A percentile compares a stretch with the other conserved stretches of the same genome.
phyloP scores from a whole-genome alignment of 2,888 invertebrate genomes.

The Drosophila pseudotakahashii region DNA sequence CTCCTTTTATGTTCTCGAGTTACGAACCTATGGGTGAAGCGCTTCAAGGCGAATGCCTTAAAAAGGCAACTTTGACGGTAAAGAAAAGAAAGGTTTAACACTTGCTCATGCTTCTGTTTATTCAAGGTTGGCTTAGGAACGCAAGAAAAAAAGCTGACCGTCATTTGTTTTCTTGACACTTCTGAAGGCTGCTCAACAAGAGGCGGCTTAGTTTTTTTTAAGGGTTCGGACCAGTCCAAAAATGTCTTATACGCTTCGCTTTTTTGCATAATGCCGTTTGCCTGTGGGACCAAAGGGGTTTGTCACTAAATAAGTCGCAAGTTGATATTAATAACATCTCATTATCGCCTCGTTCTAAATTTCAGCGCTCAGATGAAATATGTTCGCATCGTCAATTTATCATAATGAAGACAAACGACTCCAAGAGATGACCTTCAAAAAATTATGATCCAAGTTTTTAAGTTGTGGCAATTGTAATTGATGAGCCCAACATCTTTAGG shows the following conservation, averaged over 20 bases:
- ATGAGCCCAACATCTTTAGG: constrained; percentile 40
- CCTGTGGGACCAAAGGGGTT: constrained; percentile 37
- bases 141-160: constrained; percentile 67
- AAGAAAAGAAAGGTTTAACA: constrained; percentile 59
- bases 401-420: constrained; percentile 60
- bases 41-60: constrained; percentile 12
- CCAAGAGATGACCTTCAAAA: constrained; percentile 58
- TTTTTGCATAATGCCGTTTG: constrained; percentile 61
- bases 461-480: constrained; percentile 62
- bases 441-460: constrained; percentile 23
- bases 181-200: constrained; percentile 60
- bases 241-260: constrained; percentile 25
- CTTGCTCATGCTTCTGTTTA: constrained; percentile 46
- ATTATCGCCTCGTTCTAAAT: constrained; percentile 70
- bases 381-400: constrained; percentile 62
- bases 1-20: constrained; percentile 69
- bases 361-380: constrained; percentile 64
- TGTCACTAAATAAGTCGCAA: constrained; percentile 73
- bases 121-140: constrained; percentile 40
- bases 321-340: constrained; percentile 78
- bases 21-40: constrained; percentile 55
- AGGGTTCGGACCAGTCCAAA: constrained; percentile 9
- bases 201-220: constrained; percentile 47
- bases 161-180: constrained; percentile 79
- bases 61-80: constrained; percentile 46